Percentiles rank a stretch among this genome's conserved stretches.
These are phyloP conservation scores for Eutrigla gurnardus DNA, from an alignment of 2,797 vertebrate species.

Conservation along the genomic window DNA sequence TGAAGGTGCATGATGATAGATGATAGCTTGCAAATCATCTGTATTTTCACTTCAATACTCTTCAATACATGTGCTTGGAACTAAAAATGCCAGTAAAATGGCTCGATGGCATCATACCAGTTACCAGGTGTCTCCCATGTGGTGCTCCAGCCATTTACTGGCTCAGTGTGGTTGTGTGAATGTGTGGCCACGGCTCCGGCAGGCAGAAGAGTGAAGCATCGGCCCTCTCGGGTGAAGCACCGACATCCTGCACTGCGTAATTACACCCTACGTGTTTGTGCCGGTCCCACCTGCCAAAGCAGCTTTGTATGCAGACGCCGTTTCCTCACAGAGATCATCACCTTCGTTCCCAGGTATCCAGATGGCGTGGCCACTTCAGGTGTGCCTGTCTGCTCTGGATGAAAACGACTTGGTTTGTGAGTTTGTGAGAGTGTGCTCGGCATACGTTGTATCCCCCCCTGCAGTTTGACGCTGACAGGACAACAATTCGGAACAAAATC, in stretches of 20 bases:
- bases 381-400: conserved; percentile 28
- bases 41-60: background rate
- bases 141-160: background rate
- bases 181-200: background rate
- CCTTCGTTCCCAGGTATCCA: conserved; percentile 47
- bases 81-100: background rate
- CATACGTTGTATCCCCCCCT: background rate
- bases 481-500: background rate
- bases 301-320: conserved; percentile 47
- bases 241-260: background rate
- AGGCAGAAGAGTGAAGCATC: background rate
- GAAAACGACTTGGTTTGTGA: conserved; percentile 34
- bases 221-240: background rate
- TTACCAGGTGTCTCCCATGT: background rate
- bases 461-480: background rate
- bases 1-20: background rate
- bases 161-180: background rate
- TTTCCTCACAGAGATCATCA: conserved; percentile 30
- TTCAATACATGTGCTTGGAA: background rate
- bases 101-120: background rate
- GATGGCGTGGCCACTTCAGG: conserved; percentile 44
- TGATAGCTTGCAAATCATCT: background rate
- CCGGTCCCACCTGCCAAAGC: background rate
- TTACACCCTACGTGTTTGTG: background rate
- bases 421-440: background rate